Base-by-base conservation (phyloP, 1,140 invertebrate genomes). In the Drosophila nigrodunni region DNA sequence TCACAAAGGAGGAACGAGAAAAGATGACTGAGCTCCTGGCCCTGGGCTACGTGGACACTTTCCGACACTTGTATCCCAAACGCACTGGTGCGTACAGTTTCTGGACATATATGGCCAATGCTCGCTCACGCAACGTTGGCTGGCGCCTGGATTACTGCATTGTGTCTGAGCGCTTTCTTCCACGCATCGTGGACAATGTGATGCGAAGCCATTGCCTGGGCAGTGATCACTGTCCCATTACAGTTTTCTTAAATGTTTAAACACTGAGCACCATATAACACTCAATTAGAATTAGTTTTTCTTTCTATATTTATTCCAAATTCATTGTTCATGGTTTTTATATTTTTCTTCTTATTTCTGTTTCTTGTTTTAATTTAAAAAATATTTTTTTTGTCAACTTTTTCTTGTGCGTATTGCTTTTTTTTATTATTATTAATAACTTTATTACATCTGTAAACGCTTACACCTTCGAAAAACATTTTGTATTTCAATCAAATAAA, bases 121-220 rank as follows among this genome's bases (percentile, higher is more conserved):
- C 92, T 2, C 94, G 98, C 67, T 93, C 94, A 2, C 98, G 97
- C 82, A 99, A 99, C 94, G 95, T 98, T 83, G 99, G 99, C 92
- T 99, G 98, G 98, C 94, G 98, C 92, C 93, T 99, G 72, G 98
- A 99, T 93, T 99, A 99, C 92, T 99, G 97, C 92, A 94, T 99
- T 13, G 92, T 98, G 1, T 98, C 97, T 0, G 94, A 98, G 80
- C 94, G 96, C 64, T 93, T 99, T 10, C 91, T 95, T 60, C 93
- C 95, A 1, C 94, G 96, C 21, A 87, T 99, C 9, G 97, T 97
- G 91, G 98, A 99, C 90, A 96, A 94, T 91, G 93, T 95, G 34
- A 97, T 97, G 54, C 94, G 96, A 39, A 94, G 93, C 57, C 92
- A 96, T 72, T 95, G 97, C 5, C 94, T 94, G 82, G 97, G 97